These are phyloP conservation scores for Odontomyia ornata DNA, from an alignment of 2,888 invertebrate species.

Conservation along the genomic window DNA sequence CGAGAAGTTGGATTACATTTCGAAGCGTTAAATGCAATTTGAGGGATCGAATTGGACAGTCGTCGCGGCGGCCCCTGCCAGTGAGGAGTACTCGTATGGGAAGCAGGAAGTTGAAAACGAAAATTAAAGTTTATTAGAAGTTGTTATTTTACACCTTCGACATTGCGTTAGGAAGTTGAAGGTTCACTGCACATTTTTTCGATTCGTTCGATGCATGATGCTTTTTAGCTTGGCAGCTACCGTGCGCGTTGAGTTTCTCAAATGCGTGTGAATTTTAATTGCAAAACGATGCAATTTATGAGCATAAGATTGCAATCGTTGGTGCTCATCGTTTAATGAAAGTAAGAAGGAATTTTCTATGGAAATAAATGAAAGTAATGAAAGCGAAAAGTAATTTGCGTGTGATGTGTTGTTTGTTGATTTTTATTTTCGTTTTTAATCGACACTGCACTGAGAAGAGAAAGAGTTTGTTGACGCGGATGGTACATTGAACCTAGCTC, in stretches of 20 bases:
- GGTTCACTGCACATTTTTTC: not conserved
- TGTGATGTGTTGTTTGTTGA: not conserved
- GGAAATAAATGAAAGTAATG: not conserved
- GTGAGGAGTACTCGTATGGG: not conserved
- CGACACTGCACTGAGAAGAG: not conserved
- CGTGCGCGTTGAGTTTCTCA: no score
- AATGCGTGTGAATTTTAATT: conserved; percentile 22
- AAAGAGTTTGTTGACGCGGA: not conserved
- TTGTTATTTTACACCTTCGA: not conserved
- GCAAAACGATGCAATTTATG: not conserved
- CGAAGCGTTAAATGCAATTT: not conserved
- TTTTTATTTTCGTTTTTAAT: not conserved
- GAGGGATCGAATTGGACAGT: not conserved
- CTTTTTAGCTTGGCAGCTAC: no score
- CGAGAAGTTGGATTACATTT: no score
- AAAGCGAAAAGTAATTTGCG: not conserved
- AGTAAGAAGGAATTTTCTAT: not conserved
- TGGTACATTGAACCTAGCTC: no score
- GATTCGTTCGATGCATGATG: not conserved
- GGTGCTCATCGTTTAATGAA: not conserved
- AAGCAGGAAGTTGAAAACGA: conserved; percentile 25
- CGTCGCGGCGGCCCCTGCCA: not conserved
- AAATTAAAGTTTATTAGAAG: conserved; percentile 28
- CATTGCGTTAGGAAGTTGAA: not conserved
- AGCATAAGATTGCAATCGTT: not conserved